Conservation (phyloP, 2,888 invertebrate genomes). For the Scelioninae gen. 2 region DNA sequence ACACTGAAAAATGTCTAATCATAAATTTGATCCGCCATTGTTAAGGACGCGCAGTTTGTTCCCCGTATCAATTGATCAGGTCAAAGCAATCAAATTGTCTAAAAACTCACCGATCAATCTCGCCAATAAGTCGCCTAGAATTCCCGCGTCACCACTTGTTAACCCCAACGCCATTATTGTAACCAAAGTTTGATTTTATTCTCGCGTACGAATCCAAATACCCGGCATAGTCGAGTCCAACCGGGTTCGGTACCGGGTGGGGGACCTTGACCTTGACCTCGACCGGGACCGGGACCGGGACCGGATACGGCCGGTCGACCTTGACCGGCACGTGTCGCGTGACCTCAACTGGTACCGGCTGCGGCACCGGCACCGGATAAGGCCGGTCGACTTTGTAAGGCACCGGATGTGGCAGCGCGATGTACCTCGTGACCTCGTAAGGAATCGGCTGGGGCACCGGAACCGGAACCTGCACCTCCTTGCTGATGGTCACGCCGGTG, state of each 20-base stretch:
- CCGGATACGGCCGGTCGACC: constrained; percentile 65
- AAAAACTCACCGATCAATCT: too few relatives aligned
- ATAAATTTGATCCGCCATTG: too few relatives aligned
- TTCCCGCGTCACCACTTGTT: constrained; percentile 34
- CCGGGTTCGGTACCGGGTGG: constrained; percentile 57
- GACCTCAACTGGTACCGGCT: constrained; percentile 56
- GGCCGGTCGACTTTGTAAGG: constrained; percentile 65
- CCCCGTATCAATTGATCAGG: too few relatives aligned
- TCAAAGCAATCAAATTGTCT: too few relatives aligned
- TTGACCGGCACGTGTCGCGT: constrained; percentile 64
- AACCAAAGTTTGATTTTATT: constrained; percentile 7
- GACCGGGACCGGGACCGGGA: constrained; percentile 61
- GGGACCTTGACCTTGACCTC: constrained; percentile 57
- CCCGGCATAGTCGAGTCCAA: constrained; percentile 39
- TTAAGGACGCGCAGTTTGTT: too few relatives aligned
- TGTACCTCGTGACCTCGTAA: constrained; percentile 62
- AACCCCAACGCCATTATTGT: neutral
- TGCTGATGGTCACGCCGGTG: constrained; percentile 64
- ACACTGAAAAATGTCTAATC: too few relatives aligned
- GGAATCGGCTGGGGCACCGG: constrained; percentile 66
- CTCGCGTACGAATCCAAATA: constrained; percentile 10
- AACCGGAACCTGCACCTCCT: constrained; percentile 63
- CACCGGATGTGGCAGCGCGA: constrained; percentile 64
- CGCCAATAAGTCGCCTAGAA: neutral
- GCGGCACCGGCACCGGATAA: constrained; percentile 62